These are phyloP conservation scores for Cheilosia vulpina DNA, from an alignment of 2,888 invertebrate genomes.

Conservation along the genomic window DNA sequence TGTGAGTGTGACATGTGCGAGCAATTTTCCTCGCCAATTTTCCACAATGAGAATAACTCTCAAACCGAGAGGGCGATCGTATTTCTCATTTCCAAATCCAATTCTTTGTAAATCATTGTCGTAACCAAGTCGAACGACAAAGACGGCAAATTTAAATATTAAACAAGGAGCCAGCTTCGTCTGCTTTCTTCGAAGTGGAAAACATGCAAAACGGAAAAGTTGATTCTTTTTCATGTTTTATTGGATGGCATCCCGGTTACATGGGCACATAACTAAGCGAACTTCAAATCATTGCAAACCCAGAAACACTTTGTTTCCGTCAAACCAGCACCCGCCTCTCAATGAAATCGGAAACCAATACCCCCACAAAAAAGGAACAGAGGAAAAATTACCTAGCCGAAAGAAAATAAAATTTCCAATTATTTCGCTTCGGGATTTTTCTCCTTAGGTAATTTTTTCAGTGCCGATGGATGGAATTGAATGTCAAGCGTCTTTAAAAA, in stretches of 20 bases:
- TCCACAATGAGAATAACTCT: constrained; percentile 30
- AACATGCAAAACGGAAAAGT: constrained; percentile 19
- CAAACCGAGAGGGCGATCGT: constrained; percentile 1
- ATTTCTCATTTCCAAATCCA: constrained; percentile 38
- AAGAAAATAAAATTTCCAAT: constrained; percentile 66
- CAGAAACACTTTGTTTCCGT: constrained; percentile 60
- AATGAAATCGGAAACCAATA: too few relatives aligned
- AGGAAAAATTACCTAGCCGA: constrained; percentile 13
- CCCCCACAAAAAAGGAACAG: constrained; percentile 25
- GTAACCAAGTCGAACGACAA: constrained; percentile 12
- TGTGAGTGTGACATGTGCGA: constrained; percentile 41
- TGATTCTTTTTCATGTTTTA: constrained; percentile 31
- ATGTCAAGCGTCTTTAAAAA: constrained; percentile 59
- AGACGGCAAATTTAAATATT: constrained; percentile 58
- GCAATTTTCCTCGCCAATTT: constrained; percentile 53
- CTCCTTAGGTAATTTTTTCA: constrained; percentile 20
- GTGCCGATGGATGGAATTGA: constrained; percentile 62
- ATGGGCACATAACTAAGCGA: constrained; percentile 35
- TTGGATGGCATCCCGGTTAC: constrained; percentile 61
- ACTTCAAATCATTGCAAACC: constrained; percentile 56
- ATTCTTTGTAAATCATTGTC: constrained; percentile 40
- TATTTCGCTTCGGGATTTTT: constrained; percentile 57
- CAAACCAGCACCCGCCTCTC: not conserved
- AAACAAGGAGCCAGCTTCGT: constrained; percentile 18
- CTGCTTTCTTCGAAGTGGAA: not conserved